A percentile compares a stretch with the other conserved stretches of the same genome.
Evolutionary conservation across 1,140 invertebrate species (phyloP).

Genomic region (Orchesella cincta): DNA sequence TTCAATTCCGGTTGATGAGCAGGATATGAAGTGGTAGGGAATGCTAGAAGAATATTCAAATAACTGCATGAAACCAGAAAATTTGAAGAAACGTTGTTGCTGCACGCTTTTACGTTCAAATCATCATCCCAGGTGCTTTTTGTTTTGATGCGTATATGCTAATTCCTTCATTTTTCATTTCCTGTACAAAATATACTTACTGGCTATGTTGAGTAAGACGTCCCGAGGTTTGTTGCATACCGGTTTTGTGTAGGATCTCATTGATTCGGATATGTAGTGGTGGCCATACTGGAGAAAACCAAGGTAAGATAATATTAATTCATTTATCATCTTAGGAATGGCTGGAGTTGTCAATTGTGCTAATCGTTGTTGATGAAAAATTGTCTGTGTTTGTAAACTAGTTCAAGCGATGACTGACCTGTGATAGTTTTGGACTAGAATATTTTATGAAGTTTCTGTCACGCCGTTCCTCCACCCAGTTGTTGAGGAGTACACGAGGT

Average conservation of each 20-base stretch:
- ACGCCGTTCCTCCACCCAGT: slow-evolving; percentile 21
- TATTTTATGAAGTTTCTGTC: slow-evolving; percentile 1
- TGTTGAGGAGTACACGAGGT: slow-evolving; percentile 9
- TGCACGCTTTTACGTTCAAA: too few species aligned
- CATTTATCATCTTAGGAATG: neutral
- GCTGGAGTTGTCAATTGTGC: too few species aligned
- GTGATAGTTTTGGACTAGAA: neutral
- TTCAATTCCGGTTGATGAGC: slow-evolving; percentile 15
- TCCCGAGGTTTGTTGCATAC: slow-evolving; percentile 11
- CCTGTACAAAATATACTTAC: neutral
- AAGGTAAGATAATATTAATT: neutral
- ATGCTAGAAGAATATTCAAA: neutral
- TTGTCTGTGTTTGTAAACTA: too few species aligned
- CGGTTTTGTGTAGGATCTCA: slow-evolving; percentile 4
- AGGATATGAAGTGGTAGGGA: slow-evolving; percentile 1
- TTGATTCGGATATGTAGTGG: slow-evolving; percentile 1
- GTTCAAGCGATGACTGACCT: too few species aligned
- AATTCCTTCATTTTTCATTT: too few species aligned
- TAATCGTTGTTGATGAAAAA: too few species aligned
- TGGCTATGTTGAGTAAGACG: neutral
- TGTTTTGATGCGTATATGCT: too few species aligned
- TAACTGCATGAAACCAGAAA: neutral
- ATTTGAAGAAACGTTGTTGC: too few species aligned
- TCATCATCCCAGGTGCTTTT: too few species aligned
- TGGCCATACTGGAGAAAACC: slow-evolving; percentile 9